phyloP scores from a whole-genome alignment of 2,797 vertebrate species.

The Macroramphosus scolopax region DNA sequence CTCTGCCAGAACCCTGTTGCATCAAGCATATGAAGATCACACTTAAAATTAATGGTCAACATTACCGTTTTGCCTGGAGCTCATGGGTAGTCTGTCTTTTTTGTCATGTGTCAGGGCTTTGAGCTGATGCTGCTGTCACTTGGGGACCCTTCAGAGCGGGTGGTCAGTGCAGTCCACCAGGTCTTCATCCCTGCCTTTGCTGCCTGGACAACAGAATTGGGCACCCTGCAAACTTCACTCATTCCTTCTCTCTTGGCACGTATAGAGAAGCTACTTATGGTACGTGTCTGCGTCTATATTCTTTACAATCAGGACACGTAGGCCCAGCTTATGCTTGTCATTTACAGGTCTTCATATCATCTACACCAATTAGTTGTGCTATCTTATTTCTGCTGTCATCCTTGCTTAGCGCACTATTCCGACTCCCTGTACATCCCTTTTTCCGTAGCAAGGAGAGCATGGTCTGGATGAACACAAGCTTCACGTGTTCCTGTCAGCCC shows the following conservation, averaged over 20 bases:
- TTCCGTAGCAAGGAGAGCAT: constrained; percentile 89
- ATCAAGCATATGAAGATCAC: too few relatives aligned
- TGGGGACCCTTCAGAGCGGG: constrained; percentile 95
- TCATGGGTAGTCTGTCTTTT: constrained; percentile 13
- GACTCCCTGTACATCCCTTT: not conserved
- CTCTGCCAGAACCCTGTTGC: too few relatives aligned
- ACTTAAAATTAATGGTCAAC: not conserved
- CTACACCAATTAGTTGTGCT: too few relatives aligned
- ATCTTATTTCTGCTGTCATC: not conserved
- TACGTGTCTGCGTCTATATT: constrained; percentile 44
- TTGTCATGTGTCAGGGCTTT: constrained; percentile 85
- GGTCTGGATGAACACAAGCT: constrained; percentile 95
- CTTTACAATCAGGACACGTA: too few relatives aligned
- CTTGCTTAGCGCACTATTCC: not conserved
- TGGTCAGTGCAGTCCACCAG: constrained; percentile 94
- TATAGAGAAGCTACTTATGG: constrained; percentile 94
- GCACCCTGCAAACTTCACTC: constrained; percentile 89
- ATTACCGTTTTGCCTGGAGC: not conserved
- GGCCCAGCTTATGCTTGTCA: too few relatives aligned
- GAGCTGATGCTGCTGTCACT: constrained; percentile 93
- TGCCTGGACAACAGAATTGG: constrained; percentile 95
- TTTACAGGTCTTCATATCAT: too few relatives aligned
- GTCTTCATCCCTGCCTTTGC: constrained; percentile 98
- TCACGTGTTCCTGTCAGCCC: constrained; percentile 91
- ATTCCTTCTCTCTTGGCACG: constrained; percentile 91